phyloP scores from a whole-genome alignment of 2,113 vertebrate genomes.

The Labeo catla region DNA sequence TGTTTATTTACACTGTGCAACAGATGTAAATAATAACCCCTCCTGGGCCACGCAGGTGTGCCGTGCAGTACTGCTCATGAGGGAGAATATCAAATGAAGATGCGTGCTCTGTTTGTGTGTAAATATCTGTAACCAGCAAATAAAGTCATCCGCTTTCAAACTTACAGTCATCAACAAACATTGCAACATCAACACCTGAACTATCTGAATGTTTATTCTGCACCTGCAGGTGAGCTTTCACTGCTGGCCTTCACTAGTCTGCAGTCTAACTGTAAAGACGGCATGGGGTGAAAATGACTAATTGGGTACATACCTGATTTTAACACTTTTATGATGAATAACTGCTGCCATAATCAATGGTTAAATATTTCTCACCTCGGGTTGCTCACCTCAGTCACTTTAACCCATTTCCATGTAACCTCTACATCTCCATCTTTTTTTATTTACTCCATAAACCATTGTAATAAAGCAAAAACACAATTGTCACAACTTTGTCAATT shows the following conservation, averaged over 20 bases:
- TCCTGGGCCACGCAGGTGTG: conserved; percentile 64
- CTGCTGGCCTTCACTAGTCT: not conserved
- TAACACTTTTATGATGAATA: not conserved
- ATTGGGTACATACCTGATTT: not conserved
- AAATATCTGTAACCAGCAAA: conserved; percentile 61
- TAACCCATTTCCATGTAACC: too few relatives aligned
- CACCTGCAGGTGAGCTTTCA: not conserved
- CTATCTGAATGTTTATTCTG: not conserved
- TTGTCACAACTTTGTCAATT: too few relatives aligned
- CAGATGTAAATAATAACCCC: conserved; percentile 64
- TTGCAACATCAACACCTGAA: not conserved
- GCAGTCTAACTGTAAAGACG: not conserved
- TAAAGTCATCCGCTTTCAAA: conserved; percentile 58
- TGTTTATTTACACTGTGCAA: conserved; percentile 72
- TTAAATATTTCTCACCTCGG: not conserved
- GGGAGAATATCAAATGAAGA: conserved; percentile 69
- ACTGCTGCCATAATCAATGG: not conserved
- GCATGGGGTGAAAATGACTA: not conserved
- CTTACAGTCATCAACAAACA: not conserved
- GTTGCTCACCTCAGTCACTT: not conserved
- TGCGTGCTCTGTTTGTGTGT: conserved; percentile 61
- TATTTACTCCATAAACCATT: too few relatives aligned
- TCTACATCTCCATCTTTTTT: too few relatives aligned
- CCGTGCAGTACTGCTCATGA: conserved; percentile 54
- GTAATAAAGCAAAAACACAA: too few relatives aligned